Evolutionary conservation across 1,140 invertebrate species (phyloP), one percentile per base, ranked within the genome.

Genomic region (Drosophila nikananu): DNA sequence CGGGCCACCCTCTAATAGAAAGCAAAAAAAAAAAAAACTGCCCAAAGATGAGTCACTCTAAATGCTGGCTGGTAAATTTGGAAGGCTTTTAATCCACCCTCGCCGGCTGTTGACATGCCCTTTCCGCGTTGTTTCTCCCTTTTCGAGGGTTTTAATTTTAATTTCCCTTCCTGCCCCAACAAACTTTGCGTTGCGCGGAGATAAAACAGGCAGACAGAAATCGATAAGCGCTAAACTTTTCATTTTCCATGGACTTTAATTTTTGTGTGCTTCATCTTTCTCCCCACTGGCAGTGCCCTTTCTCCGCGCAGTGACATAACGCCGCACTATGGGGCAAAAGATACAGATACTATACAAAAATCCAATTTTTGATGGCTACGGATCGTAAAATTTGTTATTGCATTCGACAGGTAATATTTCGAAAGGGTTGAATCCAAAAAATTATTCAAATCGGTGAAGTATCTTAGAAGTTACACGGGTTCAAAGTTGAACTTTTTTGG

Each of bases 181-280:
- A 84, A 72, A 78, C 55, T 55, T 75, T 27, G 58, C 46, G 41
- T 87, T 87, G 54, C 12, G 52, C 19, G 71, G 25, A 55, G 67
- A 73, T 75, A 65, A 72, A 63, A 57, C 27, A 61, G 23, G 62
- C 63, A 67, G 55, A 62, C 55, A 41, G 89, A 86, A 87, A 90
- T 87, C 84, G 77, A 87, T 87, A 87, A 72, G 19, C 70, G 52
- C 68, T 81, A 68, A 81, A 75, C 73, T 71, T 84, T 72, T 63
- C 59, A 64, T 55, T 73, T 71, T 72, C 44, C 46, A 66, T 66
- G 27, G 65, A 78, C 77, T 87, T 89, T 84, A 87, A 87, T 89
- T 75, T 77, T 73, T 73, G 59, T 39, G n/a, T 61, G 52, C 65
- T 74, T 55, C 35, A 68, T 79, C 67, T 68, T 44, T 42, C 57